These are phyloP conservation scores for Oligia fasciuncula DNA, from an alignment of 2,888 invertebrate genomes.

Conservation along the genomic window DNA sequence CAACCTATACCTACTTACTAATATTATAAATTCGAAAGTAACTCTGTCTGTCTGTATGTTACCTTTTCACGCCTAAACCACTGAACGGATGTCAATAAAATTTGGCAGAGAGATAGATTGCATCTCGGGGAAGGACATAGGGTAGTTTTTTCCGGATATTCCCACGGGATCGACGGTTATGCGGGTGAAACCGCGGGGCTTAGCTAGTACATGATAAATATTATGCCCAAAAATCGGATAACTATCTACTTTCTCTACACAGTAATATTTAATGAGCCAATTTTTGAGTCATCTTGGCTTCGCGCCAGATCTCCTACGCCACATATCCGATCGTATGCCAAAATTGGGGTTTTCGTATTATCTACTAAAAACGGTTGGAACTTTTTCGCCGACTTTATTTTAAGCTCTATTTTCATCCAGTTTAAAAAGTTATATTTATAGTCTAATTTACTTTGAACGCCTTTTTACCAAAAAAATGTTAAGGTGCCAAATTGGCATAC, in stretches of 20 bases:
- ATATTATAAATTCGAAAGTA: too few relatives aligned
- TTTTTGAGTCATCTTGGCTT: slow-evolving; percentile 23
- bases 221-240: neutral
- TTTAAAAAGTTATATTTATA: slow-evolving; percentile 15
- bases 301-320: slow-evolving; percentile 24
- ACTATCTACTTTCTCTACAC: neutral
- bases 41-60: too few relatives aligned
- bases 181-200: too few relatives aligned
- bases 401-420: neutral
- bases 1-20: too few relatives aligned
- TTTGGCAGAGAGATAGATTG: too few relatives aligned
- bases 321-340: slow-evolving; percentile 22
- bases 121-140: too few relatives aligned
- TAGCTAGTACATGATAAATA: neutral
- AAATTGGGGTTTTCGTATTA: slow-evolving; percentile 7
- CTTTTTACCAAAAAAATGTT: neutral
- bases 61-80: too few relatives aligned
- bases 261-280: slow-evolving; percentile 37
- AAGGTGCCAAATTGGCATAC: neutral
- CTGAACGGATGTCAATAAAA: too few relatives aligned
- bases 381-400: slow-evolving; percentile 4
- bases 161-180: too few relatives aligned
- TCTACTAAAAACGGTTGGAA: slow-evolving; percentile 9
- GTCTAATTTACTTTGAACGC: neutral
- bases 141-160: too few relatives aligned